phyloP scores from a whole-genome alignment of 2,797 vertebrate genomes.

The Salmo trutta region DNA sequence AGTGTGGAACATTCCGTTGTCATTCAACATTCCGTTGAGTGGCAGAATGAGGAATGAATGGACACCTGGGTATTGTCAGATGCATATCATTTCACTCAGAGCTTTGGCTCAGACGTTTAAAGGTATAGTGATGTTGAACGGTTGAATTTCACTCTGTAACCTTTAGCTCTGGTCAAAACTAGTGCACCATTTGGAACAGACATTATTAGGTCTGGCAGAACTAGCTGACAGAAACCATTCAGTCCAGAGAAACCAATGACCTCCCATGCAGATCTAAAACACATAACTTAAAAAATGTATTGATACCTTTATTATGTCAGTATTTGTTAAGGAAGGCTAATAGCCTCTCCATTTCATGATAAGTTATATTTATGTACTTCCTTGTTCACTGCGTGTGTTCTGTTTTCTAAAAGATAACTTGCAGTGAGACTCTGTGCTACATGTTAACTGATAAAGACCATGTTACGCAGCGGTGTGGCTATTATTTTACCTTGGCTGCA shows the following conservation, averaged over 20 bases:
- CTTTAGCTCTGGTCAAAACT: neutral
- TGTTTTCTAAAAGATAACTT: neutral
- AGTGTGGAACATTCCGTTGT: neutral
- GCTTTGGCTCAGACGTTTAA: neutral
- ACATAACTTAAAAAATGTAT: neutral
- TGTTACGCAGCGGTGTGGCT: neutral
- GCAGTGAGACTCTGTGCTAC: neutral
- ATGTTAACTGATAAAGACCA: neutral
- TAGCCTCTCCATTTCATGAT: neutral
- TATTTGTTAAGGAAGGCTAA: neutral
- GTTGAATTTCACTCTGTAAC: neutral
- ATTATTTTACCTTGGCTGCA: neutral
- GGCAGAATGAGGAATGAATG: neutral
- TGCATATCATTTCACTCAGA: neutral
- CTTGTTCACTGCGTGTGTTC: neutral
- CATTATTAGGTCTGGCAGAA: neutral
- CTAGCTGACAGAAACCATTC: neutral
- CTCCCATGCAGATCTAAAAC: neutral
- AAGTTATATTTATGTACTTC: neutral
- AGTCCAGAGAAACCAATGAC: constrained; percentile 2
- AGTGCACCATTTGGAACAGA: too few species aligned
- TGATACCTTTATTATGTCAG: neutral
- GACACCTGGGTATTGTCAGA: neutral
- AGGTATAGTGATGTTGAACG: neutral
- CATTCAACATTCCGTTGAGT: neutral